Evolutionary conservation across 2,797 vertebrate genomes (phyloP).

Genomic region (Parotocinclus haroldoi): DNA sequence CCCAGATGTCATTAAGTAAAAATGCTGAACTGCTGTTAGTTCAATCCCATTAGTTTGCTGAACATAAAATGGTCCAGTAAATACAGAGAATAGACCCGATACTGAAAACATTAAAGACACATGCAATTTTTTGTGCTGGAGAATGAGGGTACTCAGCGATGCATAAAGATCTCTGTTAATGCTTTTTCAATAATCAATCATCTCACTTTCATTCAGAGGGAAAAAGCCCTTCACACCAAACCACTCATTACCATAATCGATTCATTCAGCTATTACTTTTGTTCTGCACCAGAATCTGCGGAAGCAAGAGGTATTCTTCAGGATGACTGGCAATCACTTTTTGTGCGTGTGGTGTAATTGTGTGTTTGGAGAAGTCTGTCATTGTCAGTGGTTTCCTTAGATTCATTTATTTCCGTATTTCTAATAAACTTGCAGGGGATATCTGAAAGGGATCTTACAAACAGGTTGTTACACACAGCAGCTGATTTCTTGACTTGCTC

Average conservation of each 20-base stretch:
- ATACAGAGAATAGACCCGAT: conserved; percentile 6
- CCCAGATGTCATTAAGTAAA: too few species aligned
- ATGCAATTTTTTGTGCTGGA: conserved; percentile 25
- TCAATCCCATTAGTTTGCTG: conserved; percentile 21
- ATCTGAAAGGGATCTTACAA: conserved; percentile 70
- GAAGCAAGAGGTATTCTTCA: conserved; percentile 56
- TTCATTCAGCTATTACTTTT: conserved; percentile 73
- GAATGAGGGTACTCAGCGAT: conserved; percentile 28
- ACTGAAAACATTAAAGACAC: conserved; percentile 32
- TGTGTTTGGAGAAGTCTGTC: conserved; percentile 23
- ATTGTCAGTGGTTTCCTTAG: conserved; percentile 46
- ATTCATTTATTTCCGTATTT: conserved; percentile 59
- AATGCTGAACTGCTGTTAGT: neutral
- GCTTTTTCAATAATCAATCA: conserved; percentile 50
- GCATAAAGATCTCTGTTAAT: conserved; percentile 40
- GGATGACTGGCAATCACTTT: conserved; percentile 55
- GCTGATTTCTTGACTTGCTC: conserved; percentile 82
- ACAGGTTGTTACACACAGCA: conserved; percentile 85
- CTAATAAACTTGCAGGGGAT: conserved; percentile 59
- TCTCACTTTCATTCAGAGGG: conserved; percentile 47
- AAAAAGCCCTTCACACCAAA: conserved; percentile 64
- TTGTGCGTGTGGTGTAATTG: conserved; percentile 27
- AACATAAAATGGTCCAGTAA: conserved; percentile 12
- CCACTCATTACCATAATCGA: conserved; percentile 75
- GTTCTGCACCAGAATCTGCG: conserved; percentile 64